phyloP scores from a whole-genome alignment of 2,888 invertebrate genomes.

The Ochropleura leucogaster region DNA sequence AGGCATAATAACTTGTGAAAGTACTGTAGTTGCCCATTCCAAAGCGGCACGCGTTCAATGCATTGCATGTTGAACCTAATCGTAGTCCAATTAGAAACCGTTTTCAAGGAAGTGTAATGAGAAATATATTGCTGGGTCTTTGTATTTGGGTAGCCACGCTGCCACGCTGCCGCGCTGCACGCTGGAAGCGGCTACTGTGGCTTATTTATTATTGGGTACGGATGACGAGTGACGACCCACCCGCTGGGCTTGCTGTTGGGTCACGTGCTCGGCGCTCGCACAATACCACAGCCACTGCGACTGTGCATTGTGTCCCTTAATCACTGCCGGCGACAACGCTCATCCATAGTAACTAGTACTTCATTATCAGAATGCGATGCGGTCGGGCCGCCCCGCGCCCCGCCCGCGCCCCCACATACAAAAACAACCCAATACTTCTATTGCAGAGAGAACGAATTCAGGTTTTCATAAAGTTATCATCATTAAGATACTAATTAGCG shows the following conservation, averaged over 20 bases:
- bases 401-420: no score
- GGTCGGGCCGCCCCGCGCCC: not conserved
- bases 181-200: not conserved
- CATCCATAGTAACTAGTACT: no score
- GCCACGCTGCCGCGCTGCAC: no score
- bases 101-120: no score
- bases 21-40: no score
- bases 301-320: conserved; percentile 4
- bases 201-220: not conserved
- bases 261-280: not conserved
- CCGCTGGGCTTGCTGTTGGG: not conserved
- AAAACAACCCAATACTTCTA: not conserved
- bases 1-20: no score
- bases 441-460: not conserved
- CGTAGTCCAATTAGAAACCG: no score
- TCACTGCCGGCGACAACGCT: conserved; percentile 1
- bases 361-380: conserved; percentile 9
- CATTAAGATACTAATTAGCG: not conserved
- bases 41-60: no score
- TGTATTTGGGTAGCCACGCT: not conserved
- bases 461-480: not conserved
- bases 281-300: not conserved
- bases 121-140: not conserved
- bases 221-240: not conserved
- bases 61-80: no score